These are phyloP conservation scores for Galemys pyrenaicus DNA, from an alignment of 2,113 vertebrate species.

Conservation along the genomic window DNA sequence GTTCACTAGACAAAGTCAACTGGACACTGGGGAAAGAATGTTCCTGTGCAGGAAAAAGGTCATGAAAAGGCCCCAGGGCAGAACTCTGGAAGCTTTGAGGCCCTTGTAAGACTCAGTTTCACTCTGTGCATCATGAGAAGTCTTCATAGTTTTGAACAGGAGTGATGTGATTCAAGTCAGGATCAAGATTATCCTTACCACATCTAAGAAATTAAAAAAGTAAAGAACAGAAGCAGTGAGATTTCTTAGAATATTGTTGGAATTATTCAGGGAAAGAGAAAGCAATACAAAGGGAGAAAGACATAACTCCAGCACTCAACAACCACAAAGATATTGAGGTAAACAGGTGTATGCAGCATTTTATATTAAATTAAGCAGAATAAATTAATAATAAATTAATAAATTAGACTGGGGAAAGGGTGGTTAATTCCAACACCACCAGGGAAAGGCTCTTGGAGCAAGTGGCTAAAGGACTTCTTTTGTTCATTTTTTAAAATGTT, in stretches of 20 bases:
- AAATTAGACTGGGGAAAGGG: background rate
- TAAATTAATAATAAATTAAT: background rate
- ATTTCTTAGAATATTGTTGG: background rate
- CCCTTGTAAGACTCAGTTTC: background rate
- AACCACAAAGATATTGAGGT: background rate
- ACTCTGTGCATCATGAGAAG: background rate
- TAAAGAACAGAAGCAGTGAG: background rate
- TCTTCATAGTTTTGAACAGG: background rate
- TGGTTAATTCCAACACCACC: background rate
- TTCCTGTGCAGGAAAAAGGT: background rate
- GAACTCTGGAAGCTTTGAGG: background rate
- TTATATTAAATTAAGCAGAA: background rate
- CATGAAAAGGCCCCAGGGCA: background rate
- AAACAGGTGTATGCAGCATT: background rate
- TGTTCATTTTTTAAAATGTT: background rate
- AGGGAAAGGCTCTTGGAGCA: background rate
- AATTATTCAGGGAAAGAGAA: background rate
- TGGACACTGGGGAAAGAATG: background rate
- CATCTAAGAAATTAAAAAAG: background rate
- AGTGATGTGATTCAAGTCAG: background rate
- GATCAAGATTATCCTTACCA: background rate
- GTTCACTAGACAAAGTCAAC: background rate
- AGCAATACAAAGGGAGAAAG: background rate
- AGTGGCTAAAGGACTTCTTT: background rate
- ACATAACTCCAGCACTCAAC: background rate